Percentiles rank a stretch among this genome's conserved stretches.
Conservation (phyloP, 2,888 invertebrate species). For the Cheilosia grossa region DNA sequence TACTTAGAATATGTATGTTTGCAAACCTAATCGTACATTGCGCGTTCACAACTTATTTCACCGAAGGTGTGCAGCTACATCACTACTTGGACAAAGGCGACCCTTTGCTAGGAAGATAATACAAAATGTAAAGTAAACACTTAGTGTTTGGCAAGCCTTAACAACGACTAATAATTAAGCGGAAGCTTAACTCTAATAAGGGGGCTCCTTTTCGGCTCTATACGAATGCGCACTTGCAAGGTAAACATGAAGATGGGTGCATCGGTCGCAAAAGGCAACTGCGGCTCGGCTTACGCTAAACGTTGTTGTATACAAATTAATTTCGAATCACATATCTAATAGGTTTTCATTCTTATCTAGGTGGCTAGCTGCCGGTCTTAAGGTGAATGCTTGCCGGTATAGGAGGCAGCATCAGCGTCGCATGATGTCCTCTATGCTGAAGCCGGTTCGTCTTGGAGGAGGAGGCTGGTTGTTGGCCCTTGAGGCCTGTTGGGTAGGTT, state of each 20-base stretch:
- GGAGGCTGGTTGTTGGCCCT: conserved; percentile 66
- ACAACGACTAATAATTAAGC: conserved; percentile 44
- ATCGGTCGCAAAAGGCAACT: conserved; percentile 22
- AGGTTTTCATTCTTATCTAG: conserved; percentile 46
- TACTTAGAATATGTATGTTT: conserved; percentile 5
- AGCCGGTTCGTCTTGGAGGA: conserved; percentile 89
- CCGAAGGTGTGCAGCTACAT: conserved; percentile 43
- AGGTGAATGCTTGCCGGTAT: conserved; percentile 35
- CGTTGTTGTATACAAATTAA: conserved; percentile 49
- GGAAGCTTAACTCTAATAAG: conserved; percentile 20
- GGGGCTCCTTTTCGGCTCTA: conserved; percentile 6
- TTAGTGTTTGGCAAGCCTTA: conserved; percentile 75
- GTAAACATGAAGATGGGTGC: conserved; percentile 6
- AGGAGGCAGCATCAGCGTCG: conserved; percentile 86
- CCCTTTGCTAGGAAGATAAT: conserved; percentile 73
- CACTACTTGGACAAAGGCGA: conserved; percentile 66
- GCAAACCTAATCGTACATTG: conserved; percentile 61
- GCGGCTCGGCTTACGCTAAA: conserved; percentile 43
- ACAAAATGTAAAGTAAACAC: conserved; percentile 72
- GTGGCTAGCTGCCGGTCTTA: conserved; percentile 53
- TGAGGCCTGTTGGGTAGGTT: conserved; percentile 68
- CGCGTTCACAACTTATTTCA: conserved; percentile 59
- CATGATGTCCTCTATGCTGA: conserved; percentile 96
- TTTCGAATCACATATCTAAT: conserved; percentile 74
- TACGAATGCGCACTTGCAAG: conserved; percentile 10